A percentile compares a stretch with the other conserved stretches of the same genome.
These are phyloP conservation scores for Glossophaga mutica DNA, from an alignment of 2,797 vertebrate species.

Conservation along the genomic window DNA sequence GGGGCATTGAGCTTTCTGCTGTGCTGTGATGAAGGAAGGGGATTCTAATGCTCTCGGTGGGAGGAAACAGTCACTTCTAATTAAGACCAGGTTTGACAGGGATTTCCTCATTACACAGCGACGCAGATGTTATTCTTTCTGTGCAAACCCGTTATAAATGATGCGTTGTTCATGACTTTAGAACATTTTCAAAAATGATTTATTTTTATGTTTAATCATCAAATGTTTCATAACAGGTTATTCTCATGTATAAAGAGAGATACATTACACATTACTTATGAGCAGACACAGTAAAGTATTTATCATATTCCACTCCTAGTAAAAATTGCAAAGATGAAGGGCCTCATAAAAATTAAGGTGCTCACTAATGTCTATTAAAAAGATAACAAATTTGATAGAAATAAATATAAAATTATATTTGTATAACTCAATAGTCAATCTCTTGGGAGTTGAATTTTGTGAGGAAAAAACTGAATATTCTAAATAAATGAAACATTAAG, in stretches of 20 bases:
- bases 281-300: neutral
- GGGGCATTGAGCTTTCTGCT: neutral
- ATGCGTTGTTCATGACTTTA: neutral
- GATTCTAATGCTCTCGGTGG: neutral
- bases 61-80: constrained; percentile 17
- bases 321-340: neutral
- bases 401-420: neutral
- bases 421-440: neutral
- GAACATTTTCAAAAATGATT: neutral
- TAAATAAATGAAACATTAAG: neutral
- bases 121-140: neutral
- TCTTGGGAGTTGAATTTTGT: neutral
- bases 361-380: neutral
- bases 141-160: neutral
- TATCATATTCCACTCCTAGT: neutral
- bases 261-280: neutral
- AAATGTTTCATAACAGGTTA: neutral
- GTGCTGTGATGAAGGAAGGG: neutral
- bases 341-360: neutral
- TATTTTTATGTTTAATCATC: neutral
- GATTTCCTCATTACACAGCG: neutral
- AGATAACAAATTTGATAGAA: neutral
- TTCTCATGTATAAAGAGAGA: neutral
- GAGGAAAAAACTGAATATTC: neutral
- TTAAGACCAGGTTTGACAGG: neutral